Conservation (phyloP, 2,113 vertebrate genomes). For the Vireo altiloquus region DNA sequence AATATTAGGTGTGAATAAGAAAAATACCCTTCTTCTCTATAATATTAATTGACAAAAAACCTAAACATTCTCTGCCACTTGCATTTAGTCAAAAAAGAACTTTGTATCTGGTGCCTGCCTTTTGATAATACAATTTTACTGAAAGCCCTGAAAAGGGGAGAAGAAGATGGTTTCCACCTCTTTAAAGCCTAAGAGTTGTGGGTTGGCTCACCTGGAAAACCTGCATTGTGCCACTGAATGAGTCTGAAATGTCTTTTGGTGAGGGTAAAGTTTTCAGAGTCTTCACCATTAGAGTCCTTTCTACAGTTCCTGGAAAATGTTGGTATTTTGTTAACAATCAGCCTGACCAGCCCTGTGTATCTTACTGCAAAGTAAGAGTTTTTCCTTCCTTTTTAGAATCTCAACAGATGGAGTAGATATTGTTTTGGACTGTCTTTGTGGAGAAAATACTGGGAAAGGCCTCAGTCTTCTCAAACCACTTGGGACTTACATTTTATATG, state of each 20-base stretch:
- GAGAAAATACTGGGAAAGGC: conserved; percentile 96
- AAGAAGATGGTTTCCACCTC: not conserved
- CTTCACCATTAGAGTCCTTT: not conserved
- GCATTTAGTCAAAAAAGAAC: not conserved
- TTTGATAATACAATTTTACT: not conserved
- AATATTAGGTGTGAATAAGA: not conserved
- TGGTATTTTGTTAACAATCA: not conserved
- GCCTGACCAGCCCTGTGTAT: not conserved
- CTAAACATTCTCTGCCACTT: not conserved
- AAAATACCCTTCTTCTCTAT: not conserved
- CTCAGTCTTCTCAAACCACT: conserved; percentile 92
- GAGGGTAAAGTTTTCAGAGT: not conserved
- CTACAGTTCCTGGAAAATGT: not conserved
- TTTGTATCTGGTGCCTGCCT: not conserved
- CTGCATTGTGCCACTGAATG: not conserved
- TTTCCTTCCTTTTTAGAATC: conserved; percentile 76
- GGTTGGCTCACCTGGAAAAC: not conserved
- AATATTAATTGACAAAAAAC: not conserved
- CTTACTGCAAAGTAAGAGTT: not conserved
- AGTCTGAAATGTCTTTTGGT: not conserved
- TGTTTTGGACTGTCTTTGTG: conserved; percentile 94
- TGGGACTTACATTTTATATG: conserved; percentile 96
- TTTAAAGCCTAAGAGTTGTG: not conserved
- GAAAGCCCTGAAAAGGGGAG: not conserved
- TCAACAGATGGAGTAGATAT: conserved; percentile 94